These are phyloP conservation scores for Yponomeuta sedellus DNA, from an alignment of 2,888 invertebrate species.

Conservation along the genomic window DNA sequence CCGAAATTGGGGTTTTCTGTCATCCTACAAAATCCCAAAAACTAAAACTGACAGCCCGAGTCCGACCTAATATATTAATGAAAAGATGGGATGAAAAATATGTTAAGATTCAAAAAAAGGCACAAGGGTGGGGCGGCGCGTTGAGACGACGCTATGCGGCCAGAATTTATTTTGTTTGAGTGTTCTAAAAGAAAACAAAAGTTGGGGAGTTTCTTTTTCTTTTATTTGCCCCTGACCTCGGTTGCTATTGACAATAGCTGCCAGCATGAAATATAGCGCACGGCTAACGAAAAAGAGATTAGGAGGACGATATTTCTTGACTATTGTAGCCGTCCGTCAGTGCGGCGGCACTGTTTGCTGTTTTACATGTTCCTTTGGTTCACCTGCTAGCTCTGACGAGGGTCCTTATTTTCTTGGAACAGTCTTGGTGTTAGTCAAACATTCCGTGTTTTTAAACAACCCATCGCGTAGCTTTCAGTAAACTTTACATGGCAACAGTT, in stretches of 20 bases:
- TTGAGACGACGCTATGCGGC: constrained; percentile 54
- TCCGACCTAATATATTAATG: constrained; percentile 71
- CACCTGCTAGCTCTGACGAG: constrained; percentile 56
- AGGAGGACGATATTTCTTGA: constrained; percentile 62
- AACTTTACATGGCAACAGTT: too few relatives aligned
- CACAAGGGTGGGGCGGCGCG: constrained; percentile 42
- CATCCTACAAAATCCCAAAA: constrained; percentile 18
- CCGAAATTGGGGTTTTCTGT: too few relatives aligned
- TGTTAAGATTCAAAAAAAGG: constrained; percentile 60
- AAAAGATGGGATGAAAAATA: constrained; percentile 62
- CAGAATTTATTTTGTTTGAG: constrained; percentile 67
- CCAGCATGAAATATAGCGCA: constrained; percentile 74
- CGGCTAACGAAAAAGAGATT: constrained; percentile 71
- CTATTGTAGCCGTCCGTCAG: constrained; percentile 40
- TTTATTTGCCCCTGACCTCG: constrained; percentile 73
- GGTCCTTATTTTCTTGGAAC: constrained; percentile 30
- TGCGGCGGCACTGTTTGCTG: constrained; percentile 52
- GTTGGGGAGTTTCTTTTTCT: constrained; percentile 57
- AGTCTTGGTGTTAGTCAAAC: background rate
- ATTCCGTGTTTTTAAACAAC: background rate
- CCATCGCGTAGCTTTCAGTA: background rate
- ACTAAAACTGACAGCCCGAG: constrained; percentile 57
- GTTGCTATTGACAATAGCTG: constrained; percentile 73
- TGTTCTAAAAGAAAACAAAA: constrained; percentile 68
- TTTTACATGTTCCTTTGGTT: constrained; percentile 50